phyloP scores from a whole-genome alignment of 2,113 vertebrate genomes.

The Daubentonia madagascariensis region DNA sequence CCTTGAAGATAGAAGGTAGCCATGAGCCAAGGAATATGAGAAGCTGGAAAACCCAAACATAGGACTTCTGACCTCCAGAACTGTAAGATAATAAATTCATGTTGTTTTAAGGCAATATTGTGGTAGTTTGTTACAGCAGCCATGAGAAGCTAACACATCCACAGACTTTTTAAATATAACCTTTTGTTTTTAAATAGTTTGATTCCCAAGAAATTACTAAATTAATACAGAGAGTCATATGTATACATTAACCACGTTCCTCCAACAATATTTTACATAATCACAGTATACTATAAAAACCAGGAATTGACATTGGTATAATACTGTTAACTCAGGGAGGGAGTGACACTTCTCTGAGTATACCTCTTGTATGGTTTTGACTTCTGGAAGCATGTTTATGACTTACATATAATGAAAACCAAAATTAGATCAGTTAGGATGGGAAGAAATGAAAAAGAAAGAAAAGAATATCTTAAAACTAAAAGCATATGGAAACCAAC shows the following conservation, averaged over 20 bases:
- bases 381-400: not conserved
- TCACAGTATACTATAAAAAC: not conserved
- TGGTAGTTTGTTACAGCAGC: not conserved
- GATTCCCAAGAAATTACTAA: not conserved
- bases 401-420: constrained; percentile 4
- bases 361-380: not conserved
- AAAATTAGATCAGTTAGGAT: constrained; percentile 55
- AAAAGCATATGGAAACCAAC: not conserved
- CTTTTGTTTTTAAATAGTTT: not conserved
- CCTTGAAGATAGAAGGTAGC: not conserved
- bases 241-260: not conserved
- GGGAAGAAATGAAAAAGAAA: constrained; percentile 55
- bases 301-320: not conserved
- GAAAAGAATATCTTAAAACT: not conserved
- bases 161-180: not conserved
- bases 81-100: not conserved
- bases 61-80: not conserved
- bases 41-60: not conserved
- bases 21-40: too few relatives aligned
- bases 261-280: not conserved
- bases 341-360: not conserved
- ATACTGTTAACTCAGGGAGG: not conserved
- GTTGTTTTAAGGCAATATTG: not conserved
- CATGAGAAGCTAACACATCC: not conserved
- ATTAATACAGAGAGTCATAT: not conserved